phyloP scores from a whole-genome alignment of 2,888 invertebrate species.

The Cotesia congregata region DNA sequence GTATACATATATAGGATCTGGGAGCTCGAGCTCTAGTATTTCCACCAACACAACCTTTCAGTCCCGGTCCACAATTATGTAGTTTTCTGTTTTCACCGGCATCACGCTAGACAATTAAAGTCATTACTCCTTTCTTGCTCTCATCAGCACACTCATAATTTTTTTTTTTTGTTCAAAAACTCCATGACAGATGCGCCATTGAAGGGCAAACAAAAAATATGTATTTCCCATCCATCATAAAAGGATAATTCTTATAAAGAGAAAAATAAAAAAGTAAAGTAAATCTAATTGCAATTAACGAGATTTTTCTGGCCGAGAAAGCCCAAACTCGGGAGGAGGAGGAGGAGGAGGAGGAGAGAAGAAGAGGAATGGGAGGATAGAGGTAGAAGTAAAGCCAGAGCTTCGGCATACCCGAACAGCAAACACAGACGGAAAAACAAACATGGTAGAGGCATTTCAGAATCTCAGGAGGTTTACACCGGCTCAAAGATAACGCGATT shows the following conservation, averaged over 20 bases:
- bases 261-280: not conserved
- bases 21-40: too few relatives aligned
- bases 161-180: not conserved
- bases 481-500: conserved; percentile 8
- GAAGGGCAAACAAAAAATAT: not conserved
- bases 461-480: conserved; percentile 13
- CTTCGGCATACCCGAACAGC: conserved; percentile 23
- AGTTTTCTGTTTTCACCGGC: not conserved
- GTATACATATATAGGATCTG: too few relatives aligned
- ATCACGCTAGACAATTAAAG: not conserved
- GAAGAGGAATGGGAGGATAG: not conserved
- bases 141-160: not conserved
- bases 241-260: too few relatives aligned
- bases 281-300: conserved; percentile 20
- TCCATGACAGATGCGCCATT: not conserved
- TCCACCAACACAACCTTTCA: not conserved
- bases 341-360: not conserved
- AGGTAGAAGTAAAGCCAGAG: not conserved
- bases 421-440: conserved; percentile 29
- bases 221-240: not conserved
- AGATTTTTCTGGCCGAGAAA: conserved; percentile 21
- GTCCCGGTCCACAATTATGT: not conserved
- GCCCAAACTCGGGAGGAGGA: not conserved
- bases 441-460: conserved; percentile 24
- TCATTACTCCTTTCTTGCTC: not conserved